Evolutionary conservation across 2,797 vertebrate species (phyloP).

Genomic region (Rousettus madagascariensis): DNA sequence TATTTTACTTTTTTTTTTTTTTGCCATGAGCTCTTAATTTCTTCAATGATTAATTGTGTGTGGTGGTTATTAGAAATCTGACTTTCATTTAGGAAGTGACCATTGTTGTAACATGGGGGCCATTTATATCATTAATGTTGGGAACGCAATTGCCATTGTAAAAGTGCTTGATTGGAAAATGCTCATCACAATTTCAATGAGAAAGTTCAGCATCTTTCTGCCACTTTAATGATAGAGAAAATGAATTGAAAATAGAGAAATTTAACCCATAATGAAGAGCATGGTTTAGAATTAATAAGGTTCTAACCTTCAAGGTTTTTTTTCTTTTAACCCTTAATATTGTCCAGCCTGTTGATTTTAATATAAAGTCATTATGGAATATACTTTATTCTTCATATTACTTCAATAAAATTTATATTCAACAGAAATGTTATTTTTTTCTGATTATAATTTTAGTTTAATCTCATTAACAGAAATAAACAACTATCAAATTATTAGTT

Average conservation of each 20-base stretch:
- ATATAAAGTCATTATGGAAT: neutral
- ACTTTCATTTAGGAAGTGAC: neutral
- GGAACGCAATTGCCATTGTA: neutral
- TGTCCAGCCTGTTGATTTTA: neutral
- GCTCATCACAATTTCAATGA: constrained; percentile 21
- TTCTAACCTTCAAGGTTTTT: neutral
- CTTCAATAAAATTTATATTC: neutral
- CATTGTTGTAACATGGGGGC: neutral
- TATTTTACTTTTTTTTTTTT: neutral
- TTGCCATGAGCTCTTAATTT: neutral
- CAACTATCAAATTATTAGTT: neutral
- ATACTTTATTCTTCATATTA: neutral
- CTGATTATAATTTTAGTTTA: neutral
- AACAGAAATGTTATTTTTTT: neutral
- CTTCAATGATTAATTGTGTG: neutral
- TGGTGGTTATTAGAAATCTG: neutral
- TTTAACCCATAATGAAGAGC: constrained; percentile 21
- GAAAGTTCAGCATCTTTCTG: constrained; percentile 1
- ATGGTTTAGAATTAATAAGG: constrained; percentile 56
- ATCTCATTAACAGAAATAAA: neutral
- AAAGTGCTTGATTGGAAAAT: constrained; percentile 20
- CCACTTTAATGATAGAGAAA: constrained; percentile 42
- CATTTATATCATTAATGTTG: neutral
- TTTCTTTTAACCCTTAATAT: neutral
- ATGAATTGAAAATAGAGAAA: constrained; percentile 48